These are phyloP conservation scores for Drosophila simulans DNA, from an alignment of 1,140 invertebrate genomes.

Conservation along the genomic window DNA sequence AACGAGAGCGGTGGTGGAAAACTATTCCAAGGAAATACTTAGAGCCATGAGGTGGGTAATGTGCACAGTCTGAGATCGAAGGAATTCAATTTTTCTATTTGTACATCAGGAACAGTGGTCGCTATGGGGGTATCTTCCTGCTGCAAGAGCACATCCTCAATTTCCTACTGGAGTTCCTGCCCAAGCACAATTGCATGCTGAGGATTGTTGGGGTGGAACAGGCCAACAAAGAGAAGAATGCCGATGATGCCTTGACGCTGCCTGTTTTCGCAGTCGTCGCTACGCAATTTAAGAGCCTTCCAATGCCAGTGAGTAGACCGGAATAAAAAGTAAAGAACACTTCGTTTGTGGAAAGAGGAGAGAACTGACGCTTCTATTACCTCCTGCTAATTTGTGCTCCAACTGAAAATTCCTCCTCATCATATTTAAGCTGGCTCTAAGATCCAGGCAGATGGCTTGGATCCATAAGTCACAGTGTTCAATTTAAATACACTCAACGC, in stretches of 20 bases:
- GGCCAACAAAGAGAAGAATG: slow-evolving; percentile 85
- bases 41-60: slow-evolving; percentile 85
- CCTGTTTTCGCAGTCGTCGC: slow-evolving; percentile 96
- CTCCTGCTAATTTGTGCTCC: no score
- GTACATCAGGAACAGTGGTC: slow-evolving; percentile 88
- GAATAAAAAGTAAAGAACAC: no score
- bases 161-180: slow-evolving; percentile 90
- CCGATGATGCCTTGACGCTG: slow-evolving; percentile 88
- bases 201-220: slow-evolving; percentile 91
- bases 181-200: slow-evolving; percentile 92
- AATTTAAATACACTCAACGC: no score
- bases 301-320: slow-evolving; percentile 86
- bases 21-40: slow-evolving; percentile 91
- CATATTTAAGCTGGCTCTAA: no score
- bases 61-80: no score
- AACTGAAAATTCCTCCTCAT: no score
- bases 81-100: background rate
- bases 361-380: no score
- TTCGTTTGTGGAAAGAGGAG: no score
- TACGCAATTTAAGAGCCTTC: slow-evolving; percentile 94
- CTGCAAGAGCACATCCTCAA: slow-evolving; percentile 95
- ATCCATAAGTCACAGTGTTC: no score
- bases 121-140: slow-evolving; percentile 95
- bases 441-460: no score
- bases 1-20: slow-evolving; percentile 88